Evolutionary conservation across 2,113 vertebrate species (phyloP).

Genomic region (Apodemus speciosus): DNA sequence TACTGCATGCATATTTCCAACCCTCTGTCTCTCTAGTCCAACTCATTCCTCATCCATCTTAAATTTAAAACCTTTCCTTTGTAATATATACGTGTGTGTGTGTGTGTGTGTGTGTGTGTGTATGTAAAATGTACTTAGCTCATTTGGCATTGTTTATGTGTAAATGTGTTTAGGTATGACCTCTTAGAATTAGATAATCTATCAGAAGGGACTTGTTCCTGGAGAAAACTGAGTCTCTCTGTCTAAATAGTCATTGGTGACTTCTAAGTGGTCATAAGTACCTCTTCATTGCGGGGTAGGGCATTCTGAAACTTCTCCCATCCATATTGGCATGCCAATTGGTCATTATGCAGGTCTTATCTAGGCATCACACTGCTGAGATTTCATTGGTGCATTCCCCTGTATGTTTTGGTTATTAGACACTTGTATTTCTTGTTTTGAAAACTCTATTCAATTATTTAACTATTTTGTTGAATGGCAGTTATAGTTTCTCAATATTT

Average conservation of each 20-base stretch:
- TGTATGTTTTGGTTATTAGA: neutral
- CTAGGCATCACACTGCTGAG: neutral
- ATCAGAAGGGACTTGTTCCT: neutral
- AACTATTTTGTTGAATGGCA: neutral
- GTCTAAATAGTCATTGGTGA: neutral
- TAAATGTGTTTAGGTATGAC: neutral
- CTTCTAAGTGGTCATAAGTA: no score
- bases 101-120: neutral
- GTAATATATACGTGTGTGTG: neutral
- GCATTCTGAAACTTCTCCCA: neutral
- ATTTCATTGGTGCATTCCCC: neutral
- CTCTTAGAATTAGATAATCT: neutral
- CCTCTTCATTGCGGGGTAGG: neutral
- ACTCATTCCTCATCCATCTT: neutral
- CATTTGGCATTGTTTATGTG: neutral
- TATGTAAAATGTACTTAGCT: neutral
- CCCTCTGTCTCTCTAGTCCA: neutral
- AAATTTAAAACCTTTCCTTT: neutral
- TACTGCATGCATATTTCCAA: neutral
- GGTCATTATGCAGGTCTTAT: neutral
- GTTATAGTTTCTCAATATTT: neutral
- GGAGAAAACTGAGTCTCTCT: neutral
- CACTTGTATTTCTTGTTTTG: neutral
- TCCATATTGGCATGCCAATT: no score
- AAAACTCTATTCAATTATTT: neutral